phyloP scores from a whole-genome alignment of 2,888 invertebrate genomes.

The Epinotia brunnichana region DNA sequence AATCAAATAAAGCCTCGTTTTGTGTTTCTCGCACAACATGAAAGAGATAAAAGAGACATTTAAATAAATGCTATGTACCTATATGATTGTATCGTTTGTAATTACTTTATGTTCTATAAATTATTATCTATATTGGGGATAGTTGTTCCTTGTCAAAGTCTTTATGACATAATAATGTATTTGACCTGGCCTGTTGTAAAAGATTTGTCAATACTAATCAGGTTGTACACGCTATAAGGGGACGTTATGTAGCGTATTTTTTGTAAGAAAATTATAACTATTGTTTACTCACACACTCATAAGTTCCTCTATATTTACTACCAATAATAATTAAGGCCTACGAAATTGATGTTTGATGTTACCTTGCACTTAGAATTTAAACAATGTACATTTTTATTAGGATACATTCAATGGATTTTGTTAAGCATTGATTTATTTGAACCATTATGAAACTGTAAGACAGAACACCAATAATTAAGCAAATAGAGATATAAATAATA shows the following conservation, averaged over 20 bases:
- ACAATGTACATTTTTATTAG: conserved; percentile 27
- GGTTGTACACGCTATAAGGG: not conserved
- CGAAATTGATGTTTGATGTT: not conserved
- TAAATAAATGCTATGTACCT: too few relatives aligned
- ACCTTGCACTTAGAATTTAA: conserved; percentile 8
- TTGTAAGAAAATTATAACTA: not conserved
- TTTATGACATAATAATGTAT: too few relatives aligned
- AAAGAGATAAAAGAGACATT: too few relatives aligned
- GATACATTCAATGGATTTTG: not conserved
- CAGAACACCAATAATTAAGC: conserved; percentile 39
- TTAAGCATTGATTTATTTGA: conserved; percentile 9
- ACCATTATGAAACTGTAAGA: conserved; percentile 39
- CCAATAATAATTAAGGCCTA: not conserved
- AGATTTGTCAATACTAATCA: not conserved
- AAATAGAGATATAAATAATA: conserved; percentile 27
- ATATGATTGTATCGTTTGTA: too few relatives aligned
- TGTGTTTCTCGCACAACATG: too few relatives aligned
- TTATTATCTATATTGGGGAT: too few relatives aligned
- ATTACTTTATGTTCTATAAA: too few relatives aligned
- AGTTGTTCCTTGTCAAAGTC: too few relatives aligned
- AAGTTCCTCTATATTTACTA: not conserved
- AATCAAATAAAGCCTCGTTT: too few relatives aligned
- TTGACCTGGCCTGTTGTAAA: too few relatives aligned
- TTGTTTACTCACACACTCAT: not conserved
- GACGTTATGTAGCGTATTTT: not conserved